phyloP scores from a whole-genome alignment of 2,888 invertebrate genomes.

The Calameuta idolon region DNA sequence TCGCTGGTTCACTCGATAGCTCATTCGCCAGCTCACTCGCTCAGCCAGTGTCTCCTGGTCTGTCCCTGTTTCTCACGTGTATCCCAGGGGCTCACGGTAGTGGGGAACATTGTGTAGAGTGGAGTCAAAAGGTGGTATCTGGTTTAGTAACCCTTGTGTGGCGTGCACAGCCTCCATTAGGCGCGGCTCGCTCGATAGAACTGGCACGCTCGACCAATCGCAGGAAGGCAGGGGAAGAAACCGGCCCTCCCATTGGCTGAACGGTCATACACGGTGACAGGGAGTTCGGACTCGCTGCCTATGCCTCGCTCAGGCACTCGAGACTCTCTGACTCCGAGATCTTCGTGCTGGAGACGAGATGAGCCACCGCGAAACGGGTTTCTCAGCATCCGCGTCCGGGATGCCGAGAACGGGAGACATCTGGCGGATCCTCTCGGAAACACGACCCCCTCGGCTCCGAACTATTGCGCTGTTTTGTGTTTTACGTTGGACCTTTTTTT shows the following conservation, averaged over 20 bases:
- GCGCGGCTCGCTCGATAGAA: slow-evolving; percentile 66
- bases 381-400: slow-evolving; percentile 35
- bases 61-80: neutral
- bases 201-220: slow-evolving; percentile 57
- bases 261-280: slow-evolving; percentile 48
- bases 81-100: neutral
- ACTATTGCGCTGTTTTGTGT: neutral
- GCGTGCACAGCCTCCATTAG: slow-evolving; percentile 42
- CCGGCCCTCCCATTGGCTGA: slow-evolving; percentile 58
- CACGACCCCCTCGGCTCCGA: neutral
- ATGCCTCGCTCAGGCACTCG: neutral
- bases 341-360: slow-evolving; percentile 19
- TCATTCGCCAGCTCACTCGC: neutral
- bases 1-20: neutral
- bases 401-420: slow-evolving; percentile 52
- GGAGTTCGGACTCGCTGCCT: slow-evolving; percentile 20
- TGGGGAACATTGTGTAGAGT: neutral
- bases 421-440: slow-evolving; percentile 39
- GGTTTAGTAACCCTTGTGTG: slow-evolving; percentile 9
- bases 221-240: slow-evolving; percentile 52
- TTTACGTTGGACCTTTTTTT: neutral
- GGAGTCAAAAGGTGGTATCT: neutral
- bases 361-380: slow-evolving; percentile 26
- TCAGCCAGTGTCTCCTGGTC: neutral
- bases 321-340: neutral